phyloP scores from a whole-genome alignment of 2,797 vertebrate species.

The Gorsachius magnificus region DNA sequence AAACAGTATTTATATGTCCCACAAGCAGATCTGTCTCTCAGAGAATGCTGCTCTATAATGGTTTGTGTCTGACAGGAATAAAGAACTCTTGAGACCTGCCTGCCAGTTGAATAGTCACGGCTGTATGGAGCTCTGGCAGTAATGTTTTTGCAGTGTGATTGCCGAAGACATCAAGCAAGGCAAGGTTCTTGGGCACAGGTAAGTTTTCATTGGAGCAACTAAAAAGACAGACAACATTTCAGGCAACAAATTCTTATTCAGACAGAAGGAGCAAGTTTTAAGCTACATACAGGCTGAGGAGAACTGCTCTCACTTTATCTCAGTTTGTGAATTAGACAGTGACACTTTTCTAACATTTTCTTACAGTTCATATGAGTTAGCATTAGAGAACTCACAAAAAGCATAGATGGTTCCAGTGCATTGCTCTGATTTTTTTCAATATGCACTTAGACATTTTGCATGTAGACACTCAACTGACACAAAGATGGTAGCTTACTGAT shows the following conservation, averaged over 20 bases:
- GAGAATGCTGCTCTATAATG: constrained; percentile 12
- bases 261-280: not conserved
- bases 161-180: not conserved
- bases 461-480: not conserved
- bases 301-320: not conserved
- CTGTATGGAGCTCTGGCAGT: not conserved
- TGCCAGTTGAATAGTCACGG: not conserved
- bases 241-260: not conserved
- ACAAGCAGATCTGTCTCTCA: not conserved
- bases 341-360: not conserved
- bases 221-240: not conserved
- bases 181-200: not conserved
- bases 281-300: not conserved
- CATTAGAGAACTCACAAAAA: not conserved
- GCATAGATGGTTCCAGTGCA: not conserved
- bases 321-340: not conserved
- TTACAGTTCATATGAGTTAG: not conserved
- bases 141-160: not conserved
- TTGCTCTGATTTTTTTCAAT: not conserved
- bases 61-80: constrained; percentile 22
- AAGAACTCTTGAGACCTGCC: constrained; percentile 19
- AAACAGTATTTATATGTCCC: constrained; percentile 20
- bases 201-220: not conserved
- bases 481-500: not conserved
- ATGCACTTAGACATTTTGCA: not conserved